Evolutionary conservation across 35 echinoderm and acorn worm genomes (phyloP), one percentile per base, ranked within the genome.

Genomic region (Apostichopus californicus): DNA sequence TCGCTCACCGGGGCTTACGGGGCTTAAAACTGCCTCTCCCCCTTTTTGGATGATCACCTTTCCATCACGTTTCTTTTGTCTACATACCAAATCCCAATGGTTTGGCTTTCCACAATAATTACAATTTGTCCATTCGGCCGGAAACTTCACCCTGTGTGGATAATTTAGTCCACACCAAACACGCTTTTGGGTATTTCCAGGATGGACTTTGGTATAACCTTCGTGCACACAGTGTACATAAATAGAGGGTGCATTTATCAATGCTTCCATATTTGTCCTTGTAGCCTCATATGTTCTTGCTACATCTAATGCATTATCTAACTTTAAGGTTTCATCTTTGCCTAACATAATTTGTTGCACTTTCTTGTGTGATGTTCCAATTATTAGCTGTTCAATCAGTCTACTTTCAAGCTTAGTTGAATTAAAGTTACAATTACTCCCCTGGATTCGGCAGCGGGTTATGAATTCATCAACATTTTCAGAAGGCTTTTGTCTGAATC

Each of bases 381-480:
- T 34, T 34, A 34, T 34, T 5, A 88, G 86, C 3, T 66, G 5
- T 88, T 88, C 86, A 64, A 68, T 88, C n/a, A 88, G 28, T n/a
- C 86, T 88, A 57, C n/a, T 56, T 58, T 88, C 25, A 11, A 70
- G 18, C 26, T 88, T 57, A 58, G 18, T 18, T 60, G 57, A 0
- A n/a, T 17, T 61, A 70, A 68, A 68, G 17, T 88, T 70, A 46
- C 86, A 88, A 3, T 88, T 88, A n/a, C 28, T 8, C 1, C 55
- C 56, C 18, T 88, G 54, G 6, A n/a, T 70, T 26, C 60, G 54
- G 25, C 86, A 88, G 6, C 57, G 54, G 5, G 28, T 88, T 26
- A 88, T 88, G 26, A n/a, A 88, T n/a, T 88, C 9, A 61, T 88
- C 86, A 88, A 9, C 53, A 11, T 12, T 64, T 26, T 88, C 86